Evolutionary conservation across 2,113 vertebrate genomes (phyloP), one percentile per base, ranked within the genome.

Genomic region (Triplophysa rosa): DNA sequence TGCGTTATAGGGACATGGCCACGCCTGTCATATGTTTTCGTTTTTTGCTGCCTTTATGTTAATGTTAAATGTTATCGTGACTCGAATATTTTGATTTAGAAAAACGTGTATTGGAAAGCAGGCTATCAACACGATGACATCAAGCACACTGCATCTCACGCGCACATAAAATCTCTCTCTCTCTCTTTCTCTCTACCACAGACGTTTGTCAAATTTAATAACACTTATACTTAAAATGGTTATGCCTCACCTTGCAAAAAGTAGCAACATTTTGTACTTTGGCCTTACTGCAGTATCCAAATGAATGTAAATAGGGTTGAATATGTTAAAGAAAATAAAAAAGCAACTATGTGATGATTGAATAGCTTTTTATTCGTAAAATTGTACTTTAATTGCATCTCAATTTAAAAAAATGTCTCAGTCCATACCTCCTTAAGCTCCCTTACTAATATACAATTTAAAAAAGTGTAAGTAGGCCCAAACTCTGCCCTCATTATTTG

Each of bases 1-100:
- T 77, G 74, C 74, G 49, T 63, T 61, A 77, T 65, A 56, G 23
- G 10, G n/a, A 58, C 54, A 58, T 76, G 88, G 71, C 90, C 91
- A 90, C 90, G 90, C 90, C 90, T 92, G 89, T 85, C 82, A 82
- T 81, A 84, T 84, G 86, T 81, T 86, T 86, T 80, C 87, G 17
- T 52, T 78, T 11, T 72, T 59, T 47, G 6, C 10, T 76, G 59
- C 17, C 9, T 17, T 75, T 49, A 64, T 37, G 33, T 0, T 37
- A 64, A 76, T 2, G 12, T 37, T 37, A 37, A 65, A 65, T 65
- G 40, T 49, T 33, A 49, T 49, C 16, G 40, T 29, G 59, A 67
- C 12, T 67, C n/a, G 21, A 4, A 14, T 63, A 11, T 47, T 65
- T 65, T 77, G 26, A 65, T 77, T 54, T 54, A 17, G 61, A 21